phyloP scores from a whole-genome alignment of 2,888 invertebrate species.

The Drosophila testacea region DNA sequence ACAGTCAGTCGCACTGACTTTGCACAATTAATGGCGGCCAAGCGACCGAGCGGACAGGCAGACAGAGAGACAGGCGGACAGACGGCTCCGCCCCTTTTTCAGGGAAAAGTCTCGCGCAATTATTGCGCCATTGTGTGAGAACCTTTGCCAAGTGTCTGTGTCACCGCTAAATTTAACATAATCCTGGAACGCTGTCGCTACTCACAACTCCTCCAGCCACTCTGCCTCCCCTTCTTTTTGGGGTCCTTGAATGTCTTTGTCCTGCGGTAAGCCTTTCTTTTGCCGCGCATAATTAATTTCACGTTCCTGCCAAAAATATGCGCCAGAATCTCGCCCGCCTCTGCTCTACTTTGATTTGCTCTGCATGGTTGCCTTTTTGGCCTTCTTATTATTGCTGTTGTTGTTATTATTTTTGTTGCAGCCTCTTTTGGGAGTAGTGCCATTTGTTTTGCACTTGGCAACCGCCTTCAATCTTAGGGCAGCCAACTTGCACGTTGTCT shows the following conservation, averaged over 20 bases:
- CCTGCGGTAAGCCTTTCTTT: slow-evolving; percentile 64
- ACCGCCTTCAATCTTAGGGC: slow-evolving; percentile 21
- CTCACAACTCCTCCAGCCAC: slow-evolving; percentile 27
- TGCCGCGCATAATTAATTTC: slow-evolving; percentile 77
- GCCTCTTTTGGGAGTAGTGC: slow-evolving; percentile 15
- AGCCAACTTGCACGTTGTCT: slow-evolving; percentile 35
- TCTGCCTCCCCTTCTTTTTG: not conserved
- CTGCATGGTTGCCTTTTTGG: slow-evolving; percentile 28
- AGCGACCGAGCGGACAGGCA: not conserved
- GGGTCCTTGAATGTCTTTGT: slow-evolving; percentile 59
- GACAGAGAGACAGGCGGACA: not conserved
- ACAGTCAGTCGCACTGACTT: slow-evolving; percentile 71
- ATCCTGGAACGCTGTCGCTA: slow-evolving; percentile 63
- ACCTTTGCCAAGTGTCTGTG: slow-evolving; percentile 80
- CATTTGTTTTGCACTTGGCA: slow-evolving; percentile 58
- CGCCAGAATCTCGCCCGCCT: slow-evolving; percentile 57
- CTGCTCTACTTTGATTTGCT: slow-evolving; percentile 58
- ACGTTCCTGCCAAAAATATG: slow-evolving; percentile 78
- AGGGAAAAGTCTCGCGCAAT: slow-evolving; percentile 56
- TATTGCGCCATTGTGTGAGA: slow-evolving; percentile 76
- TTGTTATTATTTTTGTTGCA: slow-evolving; percentile 25
- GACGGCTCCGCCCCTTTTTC: slow-evolving; percentile 9
- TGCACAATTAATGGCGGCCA: slow-evolving; percentile 75
- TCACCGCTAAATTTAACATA: slow-evolving; percentile 80
- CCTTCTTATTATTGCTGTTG: slow-evolving; percentile 7